phyloP scores from a whole-genome alignment of 1,140 invertebrate genomes.

The Rhysida immarginata region DNA sequence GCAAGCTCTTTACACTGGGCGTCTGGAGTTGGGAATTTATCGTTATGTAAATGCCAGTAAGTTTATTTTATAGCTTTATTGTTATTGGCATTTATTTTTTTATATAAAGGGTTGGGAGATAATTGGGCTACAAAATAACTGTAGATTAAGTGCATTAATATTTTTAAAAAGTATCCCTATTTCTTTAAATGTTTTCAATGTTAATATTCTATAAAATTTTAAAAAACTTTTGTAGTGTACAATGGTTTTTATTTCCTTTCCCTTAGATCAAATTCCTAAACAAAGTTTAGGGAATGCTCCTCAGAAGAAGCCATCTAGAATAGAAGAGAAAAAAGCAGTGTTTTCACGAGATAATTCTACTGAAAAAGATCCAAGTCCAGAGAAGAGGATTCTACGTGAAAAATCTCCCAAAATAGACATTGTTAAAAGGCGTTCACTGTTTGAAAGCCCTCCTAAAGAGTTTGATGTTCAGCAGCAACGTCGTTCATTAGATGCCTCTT shows the following conservation, averaged over 20 bases:
- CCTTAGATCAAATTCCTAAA: too few relatives aligned
- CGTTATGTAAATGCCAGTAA: conserved; percentile 18
- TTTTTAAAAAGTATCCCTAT: too few relatives aligned
- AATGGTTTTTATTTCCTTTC: too few relatives aligned
- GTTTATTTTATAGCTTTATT: too few relatives aligned
- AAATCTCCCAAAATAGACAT: conserved; percentile 56
- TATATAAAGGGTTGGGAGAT: too few relatives aligned
- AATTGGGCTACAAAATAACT: too few relatives aligned
- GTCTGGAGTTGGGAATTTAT: conserved; percentile 26
- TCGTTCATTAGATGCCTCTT: conserved; percentile 1
- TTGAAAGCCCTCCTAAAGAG: conserved; percentile 32
- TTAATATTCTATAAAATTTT: too few relatives aligned
- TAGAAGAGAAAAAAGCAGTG: conserved; percentile 2
- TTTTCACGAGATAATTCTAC: not conserved
- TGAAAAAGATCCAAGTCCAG: not conserved
- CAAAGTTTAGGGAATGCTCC: too few relatives aligned
- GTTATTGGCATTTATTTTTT: conserved; percentile 10
- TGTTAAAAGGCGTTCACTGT: conserved; percentile 60
- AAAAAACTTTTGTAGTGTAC: too few relatives aligned
- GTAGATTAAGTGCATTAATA: too few relatives aligned
- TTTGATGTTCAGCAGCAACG: conserved; percentile 15
- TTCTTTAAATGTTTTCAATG: too few relatives aligned
- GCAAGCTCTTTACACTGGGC: conserved; percentile 24
- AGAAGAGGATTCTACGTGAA: conserved; percentile 12
- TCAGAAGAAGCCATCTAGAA: not conserved